Conservation (phyloP, 1,140 invertebrate species). For the Heliothis virescens region DNA sequence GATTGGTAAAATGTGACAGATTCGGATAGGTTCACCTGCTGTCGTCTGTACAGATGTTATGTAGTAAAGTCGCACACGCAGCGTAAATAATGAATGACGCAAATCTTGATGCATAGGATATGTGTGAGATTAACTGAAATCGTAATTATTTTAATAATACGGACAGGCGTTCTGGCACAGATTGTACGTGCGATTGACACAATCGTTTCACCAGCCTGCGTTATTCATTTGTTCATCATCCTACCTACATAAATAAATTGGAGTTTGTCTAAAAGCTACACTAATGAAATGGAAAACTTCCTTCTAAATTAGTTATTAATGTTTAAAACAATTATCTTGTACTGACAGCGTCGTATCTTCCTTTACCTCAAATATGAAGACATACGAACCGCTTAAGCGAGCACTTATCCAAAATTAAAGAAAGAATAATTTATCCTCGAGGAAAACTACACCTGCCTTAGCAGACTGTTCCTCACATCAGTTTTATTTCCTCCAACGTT, state of each 20-base stretch:
- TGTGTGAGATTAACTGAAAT: slow-evolving; percentile 38
- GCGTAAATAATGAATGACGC: slow-evolving; percentile 26
- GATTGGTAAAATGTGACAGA: too few species aligned
- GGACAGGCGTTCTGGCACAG: slow-evolving; percentile 7
- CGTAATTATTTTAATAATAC: slow-evolving; percentile 26
- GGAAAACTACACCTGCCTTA: slow-evolving; percentile 76
- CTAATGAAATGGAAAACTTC: slow-evolving; percentile 32
- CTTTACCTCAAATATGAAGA: slow-evolving; percentile 32
- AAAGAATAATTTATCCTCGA: slow-evolving; percentile 64
- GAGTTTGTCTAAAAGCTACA: slow-evolving; percentile 19
- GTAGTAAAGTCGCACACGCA: slow-evolving; percentile 25
- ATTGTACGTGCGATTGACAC: slow-evolving; percentile 23
- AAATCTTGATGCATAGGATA: slow-evolving; percentile 31
- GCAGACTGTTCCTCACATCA: slow-evolving; percentile 61
- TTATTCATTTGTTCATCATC: background rate
- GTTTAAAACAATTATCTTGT: slow-evolving; percentile 8
- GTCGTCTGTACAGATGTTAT: background rate
- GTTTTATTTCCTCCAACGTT: slow-evolving; percentile 78
- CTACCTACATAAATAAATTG: slow-evolving; percentile 5
- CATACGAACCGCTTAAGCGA: slow-evolving; percentile 47
- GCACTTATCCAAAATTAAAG: slow-evolving; percentile 60
- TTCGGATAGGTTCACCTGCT: too few species aligned
- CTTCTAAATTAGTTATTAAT: slow-evolving; percentile 15
- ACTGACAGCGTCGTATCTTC: slow-evolving; percentile 4
- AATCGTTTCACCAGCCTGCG: background rate